These are phyloP conservation scores for Oreortyx pictus DNA, from an alignment of 2,797 vertebrate species.

Conservation along the genomic window DNA sequence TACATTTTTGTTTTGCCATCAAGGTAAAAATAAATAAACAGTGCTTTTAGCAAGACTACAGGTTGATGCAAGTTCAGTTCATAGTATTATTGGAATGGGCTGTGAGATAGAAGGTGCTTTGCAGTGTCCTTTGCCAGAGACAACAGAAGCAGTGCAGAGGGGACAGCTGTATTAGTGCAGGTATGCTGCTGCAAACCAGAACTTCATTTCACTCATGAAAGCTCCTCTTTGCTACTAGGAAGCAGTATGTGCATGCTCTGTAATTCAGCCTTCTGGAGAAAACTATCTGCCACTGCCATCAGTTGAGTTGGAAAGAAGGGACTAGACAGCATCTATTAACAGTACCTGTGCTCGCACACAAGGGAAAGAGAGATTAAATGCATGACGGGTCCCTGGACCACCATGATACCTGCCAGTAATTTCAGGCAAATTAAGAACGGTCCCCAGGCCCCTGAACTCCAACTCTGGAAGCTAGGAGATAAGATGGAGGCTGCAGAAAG, in stretches of 20 bases:
- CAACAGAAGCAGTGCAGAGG: background rate
- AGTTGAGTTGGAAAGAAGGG: background rate
- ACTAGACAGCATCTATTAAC: background rate
- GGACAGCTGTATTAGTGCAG: background rate
- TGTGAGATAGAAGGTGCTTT: background rate
- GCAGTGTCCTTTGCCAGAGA: background rate
- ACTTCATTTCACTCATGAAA: background rate
- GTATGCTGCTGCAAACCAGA: background rate
- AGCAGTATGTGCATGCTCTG: background rate
- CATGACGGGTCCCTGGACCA: fast-evolving
- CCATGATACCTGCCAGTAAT: background rate
- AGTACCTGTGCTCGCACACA: background rate
- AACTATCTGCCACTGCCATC: background rate
- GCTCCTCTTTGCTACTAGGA: background rate
- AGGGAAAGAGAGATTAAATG: background rate
- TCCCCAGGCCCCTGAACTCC: background rate
- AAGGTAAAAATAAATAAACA: background rate
- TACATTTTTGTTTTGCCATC: background rate
- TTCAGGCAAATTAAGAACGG: background rate
- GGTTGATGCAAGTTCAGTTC: background rate
- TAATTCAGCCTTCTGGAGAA: background rate
- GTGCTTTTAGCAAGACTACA: background rate
- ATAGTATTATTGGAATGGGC: background rate
- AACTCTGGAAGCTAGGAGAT: background rate
- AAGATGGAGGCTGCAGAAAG: background rate